phyloP scores from a whole-genome alignment of 2,113 vertebrate genomes.

The Erinaceus europaeus region DNA sequence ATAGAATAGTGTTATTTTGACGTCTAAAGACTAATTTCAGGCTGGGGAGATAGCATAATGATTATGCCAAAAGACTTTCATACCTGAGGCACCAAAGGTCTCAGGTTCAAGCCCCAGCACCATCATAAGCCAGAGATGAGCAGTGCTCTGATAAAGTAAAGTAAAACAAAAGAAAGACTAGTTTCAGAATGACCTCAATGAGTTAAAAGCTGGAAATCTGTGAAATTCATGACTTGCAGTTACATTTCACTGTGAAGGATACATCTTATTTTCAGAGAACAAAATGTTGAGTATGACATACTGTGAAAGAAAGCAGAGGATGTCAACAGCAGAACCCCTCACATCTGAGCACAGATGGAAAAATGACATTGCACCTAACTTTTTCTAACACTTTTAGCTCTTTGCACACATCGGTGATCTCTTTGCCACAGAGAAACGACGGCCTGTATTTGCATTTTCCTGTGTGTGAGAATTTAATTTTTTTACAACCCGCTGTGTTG shows the following conservation, averaged over 20 bases:
- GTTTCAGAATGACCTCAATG: background rate
- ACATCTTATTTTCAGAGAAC: conserved; percentile 7
- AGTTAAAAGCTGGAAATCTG: background rate
- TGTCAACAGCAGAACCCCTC: background rate
- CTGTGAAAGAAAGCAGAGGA: background rate
- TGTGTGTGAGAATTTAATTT: conserved; percentile 76
- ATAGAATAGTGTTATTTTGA: background rate
- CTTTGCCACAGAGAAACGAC: conserved; percentile 63
- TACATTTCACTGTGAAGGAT: background rate
- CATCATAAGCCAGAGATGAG: too few species aligned
- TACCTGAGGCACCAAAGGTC: too few species aligned
- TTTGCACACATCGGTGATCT: conserved; percentile 53
- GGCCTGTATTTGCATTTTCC: conserved; percentile 64
- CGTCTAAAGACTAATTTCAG: too few species aligned
- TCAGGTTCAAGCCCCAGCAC: too few species aligned
- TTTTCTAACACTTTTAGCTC: conserved; percentile 57
- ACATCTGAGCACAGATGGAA: background rate
- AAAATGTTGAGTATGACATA: conserved; percentile 6
- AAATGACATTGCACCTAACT: conserved; percentile 13
- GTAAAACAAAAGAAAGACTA: too few species aligned
- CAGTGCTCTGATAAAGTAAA: too few species aligned
- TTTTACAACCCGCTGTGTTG: conserved; percentile 76
- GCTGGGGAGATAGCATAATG: too few species aligned
- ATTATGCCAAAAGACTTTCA: too few species aligned
- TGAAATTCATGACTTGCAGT: background rate